These are phyloP conservation scores for Pseudoips prasinana DNA, from an alignment of 2,888 invertebrate genomes.

Conservation along the genomic window DNA sequence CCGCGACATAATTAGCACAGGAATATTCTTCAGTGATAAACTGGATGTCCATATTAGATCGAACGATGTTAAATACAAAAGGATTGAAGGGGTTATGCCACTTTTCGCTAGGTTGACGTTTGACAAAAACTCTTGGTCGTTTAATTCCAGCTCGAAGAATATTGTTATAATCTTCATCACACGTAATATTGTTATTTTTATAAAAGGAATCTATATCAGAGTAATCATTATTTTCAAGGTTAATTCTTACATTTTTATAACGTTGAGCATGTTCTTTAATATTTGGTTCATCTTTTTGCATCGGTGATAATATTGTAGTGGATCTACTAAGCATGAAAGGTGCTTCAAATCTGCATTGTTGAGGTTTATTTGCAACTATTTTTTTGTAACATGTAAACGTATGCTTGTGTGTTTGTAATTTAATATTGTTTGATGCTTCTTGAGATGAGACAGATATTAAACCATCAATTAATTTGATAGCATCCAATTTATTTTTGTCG, in stretches of 20 bases:
- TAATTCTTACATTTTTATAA: constrained; percentile 26
- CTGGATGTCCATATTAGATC: constrained; percentile 38
- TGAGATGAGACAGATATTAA: constrained; percentile 35
- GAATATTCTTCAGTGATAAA: constrained; percentile 41
- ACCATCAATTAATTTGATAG: constrained; percentile 31
- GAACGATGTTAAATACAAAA: constrained; percentile 39
- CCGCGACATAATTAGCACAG: constrained; percentile 44
- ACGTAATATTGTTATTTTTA: constrained; percentile 34
- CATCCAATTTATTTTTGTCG: constrained; percentile 19
- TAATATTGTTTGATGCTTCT: constrained; percentile 41
- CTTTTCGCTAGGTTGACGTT: constrained; percentile 16
- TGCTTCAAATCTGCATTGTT: constrained; percentile 40
- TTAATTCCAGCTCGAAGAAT: constrained; percentile 37
- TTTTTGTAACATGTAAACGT: constrained; percentile 31
- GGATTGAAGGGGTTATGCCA: constrained; percentile 49
- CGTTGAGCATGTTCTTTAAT: constrained; percentile 29
- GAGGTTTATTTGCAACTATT: constrained; percentile 25
- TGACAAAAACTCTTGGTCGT: constrained; percentile 39
- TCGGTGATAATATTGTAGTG: constrained; percentile 33
- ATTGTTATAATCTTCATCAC: constrained; percentile 36
- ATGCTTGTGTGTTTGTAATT: constrained; percentile 34
- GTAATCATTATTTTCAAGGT: constrained; percentile 38
- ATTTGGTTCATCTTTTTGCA: constrained; percentile 30
- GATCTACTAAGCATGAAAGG: constrained; percentile 38
- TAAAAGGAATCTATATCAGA: constrained; percentile 37